Base-by-base conservation (phyloP, 2,888 invertebrate genomes). In the Aporophyla nigra region DNA sequence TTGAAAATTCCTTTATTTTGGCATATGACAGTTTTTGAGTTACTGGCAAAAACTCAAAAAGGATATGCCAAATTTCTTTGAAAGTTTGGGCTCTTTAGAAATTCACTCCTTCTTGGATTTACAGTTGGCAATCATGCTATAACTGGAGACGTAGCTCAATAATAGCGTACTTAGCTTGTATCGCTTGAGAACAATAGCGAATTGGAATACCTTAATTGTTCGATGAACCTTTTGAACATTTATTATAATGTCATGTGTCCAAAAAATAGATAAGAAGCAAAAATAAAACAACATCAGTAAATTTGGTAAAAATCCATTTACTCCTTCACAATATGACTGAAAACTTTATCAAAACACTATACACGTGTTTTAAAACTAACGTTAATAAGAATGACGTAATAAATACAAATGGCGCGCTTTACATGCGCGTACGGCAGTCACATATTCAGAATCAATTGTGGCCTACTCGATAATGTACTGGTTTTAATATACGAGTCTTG, bases 241-340 rank as follows among this genome's bases (percentile, higher is more conserved):
- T 21, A n/a, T n/a, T n/a, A 21, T 33, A 33, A 33, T 33, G 33
- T 33, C 1, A 49, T 16, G 5, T 53, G 6, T 27, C 21, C 5
- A 14, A 66, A 49, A 14, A 21, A 2, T 4, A 14, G 5, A 27
- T 14, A 10, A 9, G 5, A 43, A 19, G 4, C 5, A 62, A 72
- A 7, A 77, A 63, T 80, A 80, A 78, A 80, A 78, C 80, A 84
- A 89, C 82, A 83, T 67, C 76, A 75, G 53, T 78, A 78, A 77
- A 92, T 95, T 96, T 96, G 96, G 96, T 96, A 96, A 95, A 95
- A 96, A 95, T 93, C 93, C 93, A 92, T 96, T 96, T 96, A 95
- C 93, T 95, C 94, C 91, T 92, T 94, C 95, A 96, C 95, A 95
- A 94, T 88, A 95, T 96, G 96, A 96, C 96, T 96, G 95, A 95